Conservation (phyloP, 2,888 invertebrate species). For the Leucophenga maculata region DNA sequence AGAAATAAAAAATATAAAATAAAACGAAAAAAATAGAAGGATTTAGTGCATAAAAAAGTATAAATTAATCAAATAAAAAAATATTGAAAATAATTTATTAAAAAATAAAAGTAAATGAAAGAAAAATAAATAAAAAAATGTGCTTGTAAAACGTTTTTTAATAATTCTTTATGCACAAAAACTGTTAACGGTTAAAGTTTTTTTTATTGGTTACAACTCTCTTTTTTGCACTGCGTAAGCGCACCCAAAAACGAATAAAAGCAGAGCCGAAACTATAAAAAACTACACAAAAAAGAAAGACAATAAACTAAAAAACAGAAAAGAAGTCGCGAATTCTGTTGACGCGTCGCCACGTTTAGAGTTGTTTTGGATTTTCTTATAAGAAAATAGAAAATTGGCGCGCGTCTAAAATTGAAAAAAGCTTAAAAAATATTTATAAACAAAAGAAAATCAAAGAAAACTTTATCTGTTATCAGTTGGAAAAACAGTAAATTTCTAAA, state of each 20-base stretch:
- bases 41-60: slow-evolving; percentile 40
- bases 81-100: slow-evolving; percentile 21
- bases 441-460: too few relatives aligned
- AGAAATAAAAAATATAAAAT: too few relatives aligned
- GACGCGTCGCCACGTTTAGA: too few relatives aligned
- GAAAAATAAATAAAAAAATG: neutral
- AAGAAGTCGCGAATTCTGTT: neutral
- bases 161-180: neutral
- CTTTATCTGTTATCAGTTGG: too few relatives aligned
- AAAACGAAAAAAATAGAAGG: too few relatives aligned
- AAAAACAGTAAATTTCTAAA: too few relatives aligned
- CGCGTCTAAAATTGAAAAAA: neutral
- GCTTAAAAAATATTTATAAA: too few relatives aligned
- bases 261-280: slow-evolving; percentile 47
- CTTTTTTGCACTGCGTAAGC: slow-evolving; percentile 35
- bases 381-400: neutral
- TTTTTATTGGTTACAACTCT: neutral
- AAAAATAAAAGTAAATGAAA: slow-evolving; percentile 10
- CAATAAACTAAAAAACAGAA: slow-evolving; percentile 2
- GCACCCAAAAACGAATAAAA: too few relatives aligned
- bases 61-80: slow-evolving; percentile 39
- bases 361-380: too few relatives aligned
- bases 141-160: neutral
- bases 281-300: slow-evolving; percentile 38
- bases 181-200: neutral